Evolutionary conservation across 2,888 invertebrate genomes (phyloP).

Genomic region (Pristionchus mayeri): DNA sequence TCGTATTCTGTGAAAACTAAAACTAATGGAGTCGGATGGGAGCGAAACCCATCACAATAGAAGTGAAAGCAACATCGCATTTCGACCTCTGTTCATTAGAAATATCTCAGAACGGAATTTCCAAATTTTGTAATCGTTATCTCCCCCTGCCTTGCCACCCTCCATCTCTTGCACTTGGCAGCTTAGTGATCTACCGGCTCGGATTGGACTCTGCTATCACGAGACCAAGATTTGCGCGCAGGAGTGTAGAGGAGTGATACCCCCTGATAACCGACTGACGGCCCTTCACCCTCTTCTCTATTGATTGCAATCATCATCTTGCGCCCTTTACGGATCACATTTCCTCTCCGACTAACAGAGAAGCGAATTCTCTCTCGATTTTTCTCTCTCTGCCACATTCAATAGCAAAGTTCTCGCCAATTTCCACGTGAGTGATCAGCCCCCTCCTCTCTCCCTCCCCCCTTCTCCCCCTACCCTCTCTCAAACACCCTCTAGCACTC

Average conservation of each 20-base stretch:
- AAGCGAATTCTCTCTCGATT: background rate
- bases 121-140: no score
- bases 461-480: background rate
- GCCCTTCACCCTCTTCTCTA: background rate
- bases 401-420: no score
- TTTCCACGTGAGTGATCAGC: background rate
- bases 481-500: slow-evolving; percentile 2
- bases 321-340: background rate
- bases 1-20: no score
- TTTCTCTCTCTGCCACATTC: no score
- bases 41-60: no score
- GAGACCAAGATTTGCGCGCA: slow-evolving; percentile 1
- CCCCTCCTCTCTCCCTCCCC: background rate
- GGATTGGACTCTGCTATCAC: slow-evolving; percentile 16
- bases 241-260: background rate
- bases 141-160: no score
- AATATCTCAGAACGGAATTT: no score
- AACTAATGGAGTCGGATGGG: no score
- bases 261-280: slow-evolving; percentile 16
- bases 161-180: no score
- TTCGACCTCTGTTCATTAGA: no score
- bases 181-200: background rate
- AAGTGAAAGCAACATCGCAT: no score
- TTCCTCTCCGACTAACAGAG: background rate
- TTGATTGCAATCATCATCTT: background rate